phyloP scores from a whole-genome alignment of 2,113 vertebrate genomes.

The Leptodactylus fuscus region DNA sequence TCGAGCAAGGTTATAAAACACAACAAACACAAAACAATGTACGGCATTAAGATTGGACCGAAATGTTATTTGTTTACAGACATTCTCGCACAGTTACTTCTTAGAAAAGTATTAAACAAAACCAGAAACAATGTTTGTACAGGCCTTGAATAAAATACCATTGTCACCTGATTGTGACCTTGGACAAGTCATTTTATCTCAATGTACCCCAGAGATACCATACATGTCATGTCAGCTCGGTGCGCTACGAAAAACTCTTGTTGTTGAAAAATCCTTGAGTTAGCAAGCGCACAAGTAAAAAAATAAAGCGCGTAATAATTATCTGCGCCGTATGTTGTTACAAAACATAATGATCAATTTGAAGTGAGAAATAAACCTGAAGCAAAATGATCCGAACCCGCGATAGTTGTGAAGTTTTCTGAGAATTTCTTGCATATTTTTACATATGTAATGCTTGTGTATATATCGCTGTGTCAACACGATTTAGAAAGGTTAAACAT shows the following conservation, averaged over 20 bases:
- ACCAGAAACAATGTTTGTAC: background rate
- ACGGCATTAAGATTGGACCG: background rate
- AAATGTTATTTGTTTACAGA: too few relatives aligned
- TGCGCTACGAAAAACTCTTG: background rate
- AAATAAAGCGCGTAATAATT: background rate
- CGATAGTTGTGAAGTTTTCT: background rate
- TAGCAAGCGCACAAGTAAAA: background rate
- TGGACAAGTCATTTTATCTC: background rate
- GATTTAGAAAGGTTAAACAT: conserved; percentile 38
- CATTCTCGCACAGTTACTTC: background rate
- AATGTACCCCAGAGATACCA: background rate
- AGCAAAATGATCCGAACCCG: conserved; percentile 2
- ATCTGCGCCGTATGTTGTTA: background rate
- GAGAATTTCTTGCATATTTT: conserved; percentile 36
- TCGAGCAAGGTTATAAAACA: background rate
- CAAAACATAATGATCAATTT: background rate
- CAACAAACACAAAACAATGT: background rate
- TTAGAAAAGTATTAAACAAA: background rate
- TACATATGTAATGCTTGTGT: conserved; percentile 46
- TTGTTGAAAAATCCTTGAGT: conserved; percentile 1
- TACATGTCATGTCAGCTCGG: background rate
- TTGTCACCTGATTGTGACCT: background rate
- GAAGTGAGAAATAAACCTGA: conserved; percentile 24
- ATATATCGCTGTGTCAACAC: conserved; percentile 34
- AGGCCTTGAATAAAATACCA: conserved; percentile 1